Evolutionary conservation across 2,113 vertebrate species (phyloP).

Genomic region (Herpetotheres cachinnans): DNA sequence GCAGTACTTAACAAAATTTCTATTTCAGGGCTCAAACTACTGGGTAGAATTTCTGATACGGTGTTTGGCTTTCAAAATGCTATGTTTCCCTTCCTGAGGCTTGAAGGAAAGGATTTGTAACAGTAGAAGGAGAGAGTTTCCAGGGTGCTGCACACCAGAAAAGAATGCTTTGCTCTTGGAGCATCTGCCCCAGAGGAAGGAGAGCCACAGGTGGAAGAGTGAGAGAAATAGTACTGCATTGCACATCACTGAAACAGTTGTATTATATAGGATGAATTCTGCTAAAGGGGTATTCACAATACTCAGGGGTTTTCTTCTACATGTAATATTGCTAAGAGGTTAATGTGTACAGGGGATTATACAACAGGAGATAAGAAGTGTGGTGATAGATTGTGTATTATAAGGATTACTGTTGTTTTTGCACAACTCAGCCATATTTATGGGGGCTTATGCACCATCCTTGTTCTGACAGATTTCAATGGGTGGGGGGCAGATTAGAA

Average conservation of each 20-base stretch:
- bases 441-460: not conserved
- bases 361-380: not conserved
- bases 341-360: not conserved
- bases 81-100: not conserved
- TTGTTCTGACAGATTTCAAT: not conserved
- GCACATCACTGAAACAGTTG: not conserved
- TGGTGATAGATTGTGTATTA: not conserved
- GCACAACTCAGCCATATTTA: not conserved
- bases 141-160: not conserved
- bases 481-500: not conserved
- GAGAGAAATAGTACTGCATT: not conserved
- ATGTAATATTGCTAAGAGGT: not conserved
- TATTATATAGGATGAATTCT: not conserved
- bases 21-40: constrained; percentile 31
- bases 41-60: not conserved
- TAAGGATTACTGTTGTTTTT: constrained; percentile 18
- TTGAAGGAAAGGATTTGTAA: not conserved
- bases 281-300: not conserved
- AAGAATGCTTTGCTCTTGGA: not conserved
- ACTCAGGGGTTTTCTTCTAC: not conserved
- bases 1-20: not conserved
- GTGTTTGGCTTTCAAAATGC: constrained; percentile 9
- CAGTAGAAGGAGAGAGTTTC: not conserved
- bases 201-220: not conserved
- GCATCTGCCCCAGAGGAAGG: not conserved